These are phyloP conservation scores for Mormyrus iriodes DNA, from an alignment of 2,113 vertebrate genomes.

Conservation along the genomic window DNA sequence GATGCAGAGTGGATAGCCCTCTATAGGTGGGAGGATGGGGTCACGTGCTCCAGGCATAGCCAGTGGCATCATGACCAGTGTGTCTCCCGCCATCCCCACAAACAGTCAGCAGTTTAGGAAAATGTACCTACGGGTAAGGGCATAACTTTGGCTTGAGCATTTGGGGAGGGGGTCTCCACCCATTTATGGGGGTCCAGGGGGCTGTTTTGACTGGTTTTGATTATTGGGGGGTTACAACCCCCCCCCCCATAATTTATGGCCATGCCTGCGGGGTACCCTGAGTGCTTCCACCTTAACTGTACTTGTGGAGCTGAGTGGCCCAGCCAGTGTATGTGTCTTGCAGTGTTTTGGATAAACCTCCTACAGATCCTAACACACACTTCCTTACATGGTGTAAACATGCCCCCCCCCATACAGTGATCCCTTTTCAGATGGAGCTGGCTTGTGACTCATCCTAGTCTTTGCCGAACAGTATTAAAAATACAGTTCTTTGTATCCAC, in stretches of 20 bases:
- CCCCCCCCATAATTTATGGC: not conserved
- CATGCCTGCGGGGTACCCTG: not conserved
- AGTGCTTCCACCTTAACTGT: not conserved
- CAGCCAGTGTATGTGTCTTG: not conserved
- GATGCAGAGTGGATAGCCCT: slow-evolving; percentile 29
- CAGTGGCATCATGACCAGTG: not conserved
- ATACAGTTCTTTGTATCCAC: not conserved
- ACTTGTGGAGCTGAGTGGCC: not conserved
- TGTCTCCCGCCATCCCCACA: not conserved
- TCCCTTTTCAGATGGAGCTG: not conserved
- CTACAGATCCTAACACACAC: not conserved
- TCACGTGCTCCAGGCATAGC: not conserved
- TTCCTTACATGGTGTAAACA: not conserved
- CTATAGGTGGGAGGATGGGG: not conserved
- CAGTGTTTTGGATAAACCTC: not conserved
- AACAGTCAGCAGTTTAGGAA: not conserved
- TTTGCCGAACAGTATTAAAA: not conserved
- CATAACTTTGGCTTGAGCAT: not conserved
- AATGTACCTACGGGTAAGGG: not conserved
- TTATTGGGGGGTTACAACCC: not conserved
- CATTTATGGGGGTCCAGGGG: too few relatives aligned
- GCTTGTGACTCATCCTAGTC: not conserved
- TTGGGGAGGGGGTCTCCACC: not conserved
- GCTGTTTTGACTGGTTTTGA: too few relatives aligned
- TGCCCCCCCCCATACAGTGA: not conserved